Evolutionary conservation across 2,113 vertebrate species (phyloP).

Genomic region (Calypte anna): DNA sequence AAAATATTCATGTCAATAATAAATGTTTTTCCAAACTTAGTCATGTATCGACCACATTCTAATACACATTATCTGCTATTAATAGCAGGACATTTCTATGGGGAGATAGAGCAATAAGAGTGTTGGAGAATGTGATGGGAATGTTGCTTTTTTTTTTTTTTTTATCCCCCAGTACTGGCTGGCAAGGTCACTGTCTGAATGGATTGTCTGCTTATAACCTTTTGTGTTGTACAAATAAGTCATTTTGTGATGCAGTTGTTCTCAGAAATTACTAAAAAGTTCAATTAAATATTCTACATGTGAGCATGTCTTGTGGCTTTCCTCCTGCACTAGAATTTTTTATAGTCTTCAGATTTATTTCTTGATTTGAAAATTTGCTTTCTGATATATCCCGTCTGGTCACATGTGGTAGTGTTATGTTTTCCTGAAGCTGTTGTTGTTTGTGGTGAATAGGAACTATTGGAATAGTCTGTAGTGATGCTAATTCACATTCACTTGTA

Average conservation of each 20-base stretch:
- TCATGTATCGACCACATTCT: background rate
- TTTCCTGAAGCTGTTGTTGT: slow-evolving; percentile 30
- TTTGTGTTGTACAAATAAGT: background rate
- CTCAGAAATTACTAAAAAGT: background rate
- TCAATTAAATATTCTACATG: background rate
- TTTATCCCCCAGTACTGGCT: background rate
- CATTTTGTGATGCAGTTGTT: background rate
- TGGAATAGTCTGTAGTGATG: slow-evolving; percentile 24
- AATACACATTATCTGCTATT: background rate
- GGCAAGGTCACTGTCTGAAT: slow-evolving; percentile 32
- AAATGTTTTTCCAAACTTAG: background rate
- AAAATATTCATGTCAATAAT: background rate
- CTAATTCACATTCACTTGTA: slow-evolving; percentile 33
- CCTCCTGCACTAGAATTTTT: background rate
- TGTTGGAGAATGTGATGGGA: background rate
- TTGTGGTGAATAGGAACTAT: slow-evolving; percentile 28
- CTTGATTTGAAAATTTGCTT: background rate
- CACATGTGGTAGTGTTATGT: background rate
- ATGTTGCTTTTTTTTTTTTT: background rate
- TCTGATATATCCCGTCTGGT: background rate
- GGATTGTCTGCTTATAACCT: background rate
- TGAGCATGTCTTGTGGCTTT: background rate
- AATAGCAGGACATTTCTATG: background rate
- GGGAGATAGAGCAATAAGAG: background rate
- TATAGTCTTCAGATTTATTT: background rate